phyloP scores from a whole-genome alignment of 2,113 vertebrate genomes.

The Brachyhypopomus gauderio region DNA sequence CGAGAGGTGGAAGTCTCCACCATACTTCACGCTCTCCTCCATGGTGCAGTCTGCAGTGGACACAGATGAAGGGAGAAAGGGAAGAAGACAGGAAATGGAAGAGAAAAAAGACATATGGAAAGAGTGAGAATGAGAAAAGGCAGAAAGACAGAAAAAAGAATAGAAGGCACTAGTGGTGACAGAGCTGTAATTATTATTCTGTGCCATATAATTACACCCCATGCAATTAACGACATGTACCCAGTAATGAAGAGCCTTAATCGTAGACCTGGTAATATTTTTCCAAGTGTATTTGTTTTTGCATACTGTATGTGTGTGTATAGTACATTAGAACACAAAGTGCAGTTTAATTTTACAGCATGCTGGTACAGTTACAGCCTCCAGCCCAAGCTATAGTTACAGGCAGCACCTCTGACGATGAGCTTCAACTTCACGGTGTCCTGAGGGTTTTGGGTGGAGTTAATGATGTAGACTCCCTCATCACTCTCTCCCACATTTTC shows the following conservation, averaged over 20 bases:
- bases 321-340: no score
- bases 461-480: constrained; percentile 73
- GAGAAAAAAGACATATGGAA: not conserved
- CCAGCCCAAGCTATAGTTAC: no score
- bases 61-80: not conserved
- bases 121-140: not conserved
- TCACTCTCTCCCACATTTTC: constrained; percentile 67
- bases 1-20: constrained; percentile 62
- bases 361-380: no score
- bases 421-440: constrained; percentile 57
- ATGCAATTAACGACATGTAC: constrained; percentile 42
- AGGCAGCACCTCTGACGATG: constrained; percentile 69
- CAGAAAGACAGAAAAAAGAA: constrained; percentile 1
- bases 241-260: constrained; percentile 49
- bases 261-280: constrained; percentile 29
- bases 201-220: constrained; percentile 47
- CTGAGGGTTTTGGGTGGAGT: constrained; percentile 48
- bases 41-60: constrained; percentile 68
- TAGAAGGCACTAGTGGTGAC: constrained; percentile 32
- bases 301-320: not conserved
- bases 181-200: constrained; percentile 48
- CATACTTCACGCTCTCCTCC: constrained; percentile 68
- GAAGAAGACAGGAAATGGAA: not conserved
- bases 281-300: not conserved
- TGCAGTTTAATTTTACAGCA: no score